These are phyloP conservation scores for Tiliqua scincoides DNA, from an alignment of 2,113 vertebrate species.

Conservation along the genomic window DNA sequence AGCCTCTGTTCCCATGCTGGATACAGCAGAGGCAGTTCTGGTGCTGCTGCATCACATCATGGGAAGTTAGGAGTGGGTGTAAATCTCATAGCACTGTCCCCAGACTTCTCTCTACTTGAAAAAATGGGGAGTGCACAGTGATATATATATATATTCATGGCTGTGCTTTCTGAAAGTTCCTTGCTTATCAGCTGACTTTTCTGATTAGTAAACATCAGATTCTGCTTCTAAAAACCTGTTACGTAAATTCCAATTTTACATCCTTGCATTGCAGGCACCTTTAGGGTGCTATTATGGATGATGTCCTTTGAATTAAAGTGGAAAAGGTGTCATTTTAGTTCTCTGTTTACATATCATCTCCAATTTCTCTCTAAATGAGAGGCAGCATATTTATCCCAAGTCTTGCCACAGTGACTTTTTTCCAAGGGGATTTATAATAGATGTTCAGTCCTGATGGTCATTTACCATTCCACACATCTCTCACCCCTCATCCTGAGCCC, in stretches of 20 bases:
- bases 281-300: conserved; percentile 64
- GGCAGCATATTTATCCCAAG: conserved; percentile 51
- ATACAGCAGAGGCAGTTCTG: too few species aligned
- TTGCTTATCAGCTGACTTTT: neutral
- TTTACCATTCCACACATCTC: neutral
- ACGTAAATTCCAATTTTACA: conserved; percentile 62
- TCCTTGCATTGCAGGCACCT: conserved; percentile 57
- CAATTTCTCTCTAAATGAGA: conserved; percentile 59
- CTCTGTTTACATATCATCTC: conserved; percentile 59
- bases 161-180: neutral
- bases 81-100: neutral
- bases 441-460: conserved; percentile 44
- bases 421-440: conserved; percentile 53
- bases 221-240: conserved; percentile 41
- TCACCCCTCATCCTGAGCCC: conserved; percentile 19
- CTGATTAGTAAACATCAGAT: conserved; percentile 22
- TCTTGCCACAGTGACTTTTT: conserved; percentile 40
- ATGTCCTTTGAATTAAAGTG: conserved; percentile 55
- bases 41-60: too few species aligned
- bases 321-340: conserved; percentile 60
- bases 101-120: neutral
- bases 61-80: too few species aligned
- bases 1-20: too few species aligned
- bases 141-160: neutral
- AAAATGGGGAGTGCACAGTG: too few species aligned